A percentile compares a stretch with the other conserved stretches of the same genome.
Evolutionary conservation across 2,113 vertebrate species (phyloP).

Genomic region (Gopherus evgoodei): DNA sequence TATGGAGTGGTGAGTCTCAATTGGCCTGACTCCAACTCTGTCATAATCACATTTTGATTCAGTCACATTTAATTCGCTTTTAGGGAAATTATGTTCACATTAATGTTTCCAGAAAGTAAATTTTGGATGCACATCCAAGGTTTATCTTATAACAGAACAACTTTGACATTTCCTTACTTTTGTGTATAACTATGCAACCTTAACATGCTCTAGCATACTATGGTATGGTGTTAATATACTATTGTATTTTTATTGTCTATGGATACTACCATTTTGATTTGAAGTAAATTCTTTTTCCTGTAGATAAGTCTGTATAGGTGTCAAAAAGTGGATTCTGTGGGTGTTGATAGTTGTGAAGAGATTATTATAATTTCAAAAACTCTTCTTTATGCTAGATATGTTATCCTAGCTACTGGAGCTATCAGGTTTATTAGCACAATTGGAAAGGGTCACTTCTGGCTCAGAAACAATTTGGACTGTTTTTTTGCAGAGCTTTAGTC

Average conservation of each 20-base stretch:
- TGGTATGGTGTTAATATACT: neutral
- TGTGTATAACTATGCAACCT: neutral
- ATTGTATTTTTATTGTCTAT: neutral
- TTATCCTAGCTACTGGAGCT: constrained; percentile 55
- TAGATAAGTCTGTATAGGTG: constrained; percentile 5
- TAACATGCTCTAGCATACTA: neutral
- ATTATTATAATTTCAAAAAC: constrained; percentile 71
- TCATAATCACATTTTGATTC: neutral
- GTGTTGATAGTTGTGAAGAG: constrained; percentile 63
- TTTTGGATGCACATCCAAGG: neutral
- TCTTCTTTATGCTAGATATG: constrained; percentile 37
- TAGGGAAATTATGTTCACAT: neutral
- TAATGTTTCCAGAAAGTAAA: neutral
- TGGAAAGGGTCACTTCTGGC: constrained; percentile 58
- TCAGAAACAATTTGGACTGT: constrained; percentile 51
- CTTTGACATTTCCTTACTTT: neutral
- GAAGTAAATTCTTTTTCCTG: constrained; percentile 28
- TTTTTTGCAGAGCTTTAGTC: constrained; percentile 55
- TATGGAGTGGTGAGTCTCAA: too few relatives aligned
- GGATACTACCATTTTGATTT: constrained; percentile 8
- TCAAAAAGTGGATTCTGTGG: constrained; percentile 54
- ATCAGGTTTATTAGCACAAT: constrained; percentile 49
- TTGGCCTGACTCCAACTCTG: too few relatives aligned
- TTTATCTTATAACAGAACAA: neutral
- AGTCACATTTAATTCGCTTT: neutral